Evolutionary conservation across 2,888 invertebrate species (phyloP).

Genomic region (Ceraclea dissimilis): DNA sequence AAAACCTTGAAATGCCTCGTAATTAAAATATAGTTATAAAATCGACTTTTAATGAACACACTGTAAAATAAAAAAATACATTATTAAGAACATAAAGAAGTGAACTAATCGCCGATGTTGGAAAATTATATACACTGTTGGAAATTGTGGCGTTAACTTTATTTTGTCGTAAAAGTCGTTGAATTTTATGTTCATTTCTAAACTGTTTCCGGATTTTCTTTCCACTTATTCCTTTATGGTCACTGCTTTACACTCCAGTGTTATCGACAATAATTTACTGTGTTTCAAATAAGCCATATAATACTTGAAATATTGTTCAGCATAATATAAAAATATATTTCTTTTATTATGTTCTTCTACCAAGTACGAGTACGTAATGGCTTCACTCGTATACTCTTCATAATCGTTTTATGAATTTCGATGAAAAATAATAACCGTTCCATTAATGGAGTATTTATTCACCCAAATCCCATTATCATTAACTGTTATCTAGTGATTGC

Average conservation of each 20-base stretch:
- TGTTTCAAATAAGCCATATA: neutral
- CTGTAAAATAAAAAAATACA: neutral
- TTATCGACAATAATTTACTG: neutral
- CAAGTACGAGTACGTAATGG: too few relatives aligned
- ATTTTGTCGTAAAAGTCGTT: conserved; percentile 2
- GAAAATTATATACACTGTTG: neutral
- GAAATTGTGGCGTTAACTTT: neutral
- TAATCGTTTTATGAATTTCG: too few relatives aligned
- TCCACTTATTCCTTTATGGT: conserved; percentile 1
- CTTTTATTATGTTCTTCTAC: too few relatives aligned
- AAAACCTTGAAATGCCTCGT: neutral
- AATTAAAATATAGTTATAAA: neutral
- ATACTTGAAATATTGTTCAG: too few relatives aligned
- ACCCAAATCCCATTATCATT: too few relatives aligned
- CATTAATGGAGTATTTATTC: too few relatives aligned
- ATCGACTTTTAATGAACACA: neutral
- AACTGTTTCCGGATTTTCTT: conserved; percentile 2
- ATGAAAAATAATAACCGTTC: too few relatives aligned
- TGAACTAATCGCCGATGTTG: neutral
- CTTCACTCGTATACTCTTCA: too few relatives aligned
- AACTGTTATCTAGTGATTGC: too few relatives aligned
- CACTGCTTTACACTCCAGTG: conserved; percentile 1
- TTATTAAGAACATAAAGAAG: neutral
- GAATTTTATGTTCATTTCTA: conserved; percentile 2
- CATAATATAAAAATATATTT: too few relatives aligned